Evolutionary conservation across 1,140 invertebrate genomes (phyloP), one percentile per base, ranked within the genome.

Genomic region (Panulirus ornatus): DNA sequence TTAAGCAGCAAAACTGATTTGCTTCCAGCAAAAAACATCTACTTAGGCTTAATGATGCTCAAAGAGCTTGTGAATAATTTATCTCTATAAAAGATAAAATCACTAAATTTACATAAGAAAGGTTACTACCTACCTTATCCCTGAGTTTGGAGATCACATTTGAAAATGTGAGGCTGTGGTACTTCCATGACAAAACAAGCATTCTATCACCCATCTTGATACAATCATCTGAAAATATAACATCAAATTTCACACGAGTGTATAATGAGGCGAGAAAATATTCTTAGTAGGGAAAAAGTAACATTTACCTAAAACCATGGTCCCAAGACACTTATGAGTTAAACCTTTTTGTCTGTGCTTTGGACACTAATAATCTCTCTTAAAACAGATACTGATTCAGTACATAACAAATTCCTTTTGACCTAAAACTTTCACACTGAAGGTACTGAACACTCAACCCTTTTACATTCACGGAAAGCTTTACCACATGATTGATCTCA

Each of bases 161-260:
- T 19, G 76, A 51, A 44, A 79, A 79, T 5, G 44, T 51, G 76
- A 38, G 27, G 30, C 51, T 79, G 30, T 79, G 76, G 42, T 79
- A 38, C 34, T 79, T 79, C 76, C 76, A 79, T 27, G 76, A 79
- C 5, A 79, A 42, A 44, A 79, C 76, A 44, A 79, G 40, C 76
- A 79, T 79, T 79, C 51, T 47, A 16, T 79, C 76, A 14, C 76
- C 44, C 76, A 79, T 79, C 22, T 76, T 27, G 38, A 36, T 76
- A 22, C 11, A 76, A 66, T 16, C 38, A 40, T 27, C n/a, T 36
- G 27, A 16, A 82, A 38, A 63, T 30, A 5, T 36, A 30, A 34
- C 8, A 58, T 16, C 22, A 58, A 27, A 58, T 6, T n/a, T 27
- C 40, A 81, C 58, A 14, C 22, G 8, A 30, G 27, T 75, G 14